Base-by-base conservation (phyloP, 1,140 invertebrate genomes). In the Meloidogyne floridensis region DNA sequence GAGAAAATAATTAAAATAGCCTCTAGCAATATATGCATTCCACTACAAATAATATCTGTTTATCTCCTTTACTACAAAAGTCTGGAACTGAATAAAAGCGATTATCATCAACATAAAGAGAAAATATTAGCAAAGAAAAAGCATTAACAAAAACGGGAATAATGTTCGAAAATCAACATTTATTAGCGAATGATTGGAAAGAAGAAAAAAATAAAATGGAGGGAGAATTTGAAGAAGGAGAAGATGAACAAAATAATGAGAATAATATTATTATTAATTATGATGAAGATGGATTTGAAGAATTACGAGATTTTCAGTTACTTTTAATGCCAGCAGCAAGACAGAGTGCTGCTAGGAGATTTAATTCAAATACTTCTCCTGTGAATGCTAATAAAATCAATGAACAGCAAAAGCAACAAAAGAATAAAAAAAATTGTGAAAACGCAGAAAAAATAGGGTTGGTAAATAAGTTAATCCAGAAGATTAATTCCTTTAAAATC, bases 281-380 rank as follows among this genome's bases (percentile, higher is more conserved):
- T 13, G 74, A 75, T 32, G 74, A 75, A 8, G 77, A 79, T 72
- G 77, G 53, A 69, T 10, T 79, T 69, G 77, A 79, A 51, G 77
- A 79, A 51, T 51, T 79, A 51, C 43, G 53, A 18, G 77, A 79
- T 51, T 79, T 79, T 72, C 69, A 69, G 11, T 72, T 72, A 32
- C 20, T 79, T 69, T 72, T 79, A 51, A 79, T 79, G 77, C 77
- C 77, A 71, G 77, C 77, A 18, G 77, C 77, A 7, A 79, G 77
- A 47, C 69, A 79, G 18, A 79, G 77, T 18, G 77, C 77, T 6
- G 77, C 77, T 72, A 72, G 77, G 72, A 54, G 77, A 20, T 72
- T 79, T 47, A 74, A 47, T 47, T 47, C 47, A 0, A 47, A 6
- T 47, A 4, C 47, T 47, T 47, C 47, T 47, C 47, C 43, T 43